Evolutionary conservation across 2,888 invertebrate species (phyloP).

Genomic region (Pegoplata infirma): DNA sequence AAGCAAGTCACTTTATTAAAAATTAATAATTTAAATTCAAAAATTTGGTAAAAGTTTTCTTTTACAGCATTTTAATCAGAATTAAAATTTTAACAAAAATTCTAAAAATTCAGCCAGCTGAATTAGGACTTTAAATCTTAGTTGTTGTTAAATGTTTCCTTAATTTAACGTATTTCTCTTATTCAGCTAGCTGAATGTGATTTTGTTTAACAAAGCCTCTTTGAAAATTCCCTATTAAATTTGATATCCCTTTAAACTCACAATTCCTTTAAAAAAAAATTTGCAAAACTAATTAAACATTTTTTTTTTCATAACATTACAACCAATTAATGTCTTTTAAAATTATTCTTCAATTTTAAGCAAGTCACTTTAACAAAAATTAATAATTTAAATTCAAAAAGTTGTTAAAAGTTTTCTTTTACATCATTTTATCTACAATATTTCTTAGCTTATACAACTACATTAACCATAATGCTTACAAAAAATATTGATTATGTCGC

Average conservation of each 20-base stretch:
- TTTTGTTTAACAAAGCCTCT: too few species aligned
- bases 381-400: background rate
- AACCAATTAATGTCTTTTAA: background rate
- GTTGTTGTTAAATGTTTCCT: too few species aligned
- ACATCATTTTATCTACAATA: background rate
- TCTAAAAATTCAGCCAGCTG: too few species aligned
- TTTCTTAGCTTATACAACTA: background rate
- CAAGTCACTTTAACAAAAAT: background rate
- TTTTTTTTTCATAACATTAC: too few species aligned
- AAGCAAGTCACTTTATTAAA: background rate
- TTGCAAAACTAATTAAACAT: too few species aligned
- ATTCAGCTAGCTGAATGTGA: too few species aligned
- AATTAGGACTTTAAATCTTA: too few species aligned
- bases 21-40: background rate
- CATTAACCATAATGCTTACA: background rate
- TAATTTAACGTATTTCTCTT: too few species aligned
- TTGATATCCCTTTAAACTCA: too few species aligned
- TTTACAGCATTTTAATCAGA: background rate
- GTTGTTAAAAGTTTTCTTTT: background rate
- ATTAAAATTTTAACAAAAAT: too few species aligned
- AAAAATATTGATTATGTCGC: background rate
- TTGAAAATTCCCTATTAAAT: too few species aligned
- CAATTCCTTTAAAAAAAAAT: too few species aligned
- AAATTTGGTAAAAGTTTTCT: background rate
- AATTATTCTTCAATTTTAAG: background rate